Evolutionary conservation across 2,113 vertebrate species (phyloP).

Genomic region (Alligator mississippiensis): DNA sequence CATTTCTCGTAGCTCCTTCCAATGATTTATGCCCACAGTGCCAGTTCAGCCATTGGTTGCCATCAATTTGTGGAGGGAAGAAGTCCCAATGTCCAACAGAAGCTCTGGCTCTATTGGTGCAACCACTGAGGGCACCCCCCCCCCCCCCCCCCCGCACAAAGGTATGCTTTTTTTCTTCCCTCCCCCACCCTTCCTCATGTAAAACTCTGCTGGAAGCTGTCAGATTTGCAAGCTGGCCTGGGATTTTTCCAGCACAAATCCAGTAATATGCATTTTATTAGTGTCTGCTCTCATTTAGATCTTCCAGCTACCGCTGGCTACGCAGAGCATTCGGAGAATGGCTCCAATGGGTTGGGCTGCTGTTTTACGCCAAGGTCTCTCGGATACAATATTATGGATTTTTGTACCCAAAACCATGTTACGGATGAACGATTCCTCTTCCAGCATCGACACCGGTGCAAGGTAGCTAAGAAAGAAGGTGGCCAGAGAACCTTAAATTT

Average conservation of each 20-base stretch:
- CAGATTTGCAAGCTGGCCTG: constrained; percentile 53
- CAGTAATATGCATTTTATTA: constrained; percentile 65
- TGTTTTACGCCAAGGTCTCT: constrained; percentile 23
- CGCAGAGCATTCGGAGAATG: not conserved
- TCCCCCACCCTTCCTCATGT: not conserved
- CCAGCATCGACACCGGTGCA: not conserved
- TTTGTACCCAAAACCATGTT: not conserved
- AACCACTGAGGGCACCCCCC: not conserved
- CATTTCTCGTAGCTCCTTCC: constrained; percentile 82
- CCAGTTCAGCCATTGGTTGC: constrained; percentile 54
- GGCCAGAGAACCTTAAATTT: accelerated
- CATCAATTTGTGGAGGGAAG: constrained; percentile 72
- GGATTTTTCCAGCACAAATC: constrained; percentile 56
- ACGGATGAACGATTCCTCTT: constrained; percentile 13
- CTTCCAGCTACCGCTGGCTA: constrained; percentile 34
- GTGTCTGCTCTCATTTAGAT: constrained; percentile 79
- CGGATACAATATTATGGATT: not conserved
- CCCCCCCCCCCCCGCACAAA: constrained; percentile 9
- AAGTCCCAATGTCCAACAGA: constrained; percentile 50
- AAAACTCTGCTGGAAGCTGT: constrained; percentile 64
- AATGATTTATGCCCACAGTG: constrained; percentile 81
- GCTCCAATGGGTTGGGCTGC: not conserved
- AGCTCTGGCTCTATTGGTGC: constrained; percentile 31
- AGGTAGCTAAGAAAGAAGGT: not conserved
- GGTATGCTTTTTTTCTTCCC: not conserved